Conservation (phyloP, 2,888 invertebrate species). For the Heliconius charithonia region DNA sequence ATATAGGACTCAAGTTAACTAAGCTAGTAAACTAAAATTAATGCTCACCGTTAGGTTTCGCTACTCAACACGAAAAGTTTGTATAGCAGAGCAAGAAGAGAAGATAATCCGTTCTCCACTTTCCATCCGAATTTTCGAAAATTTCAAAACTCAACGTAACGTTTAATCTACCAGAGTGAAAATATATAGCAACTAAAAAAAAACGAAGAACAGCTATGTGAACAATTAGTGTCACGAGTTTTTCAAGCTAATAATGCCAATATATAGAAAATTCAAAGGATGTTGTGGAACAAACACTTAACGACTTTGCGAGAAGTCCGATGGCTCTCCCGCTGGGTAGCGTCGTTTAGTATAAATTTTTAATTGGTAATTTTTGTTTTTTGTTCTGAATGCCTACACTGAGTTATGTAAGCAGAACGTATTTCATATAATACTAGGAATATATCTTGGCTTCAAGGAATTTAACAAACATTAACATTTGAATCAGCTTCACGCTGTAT, state of each 20-base stretch:
- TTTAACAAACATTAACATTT: background rate
- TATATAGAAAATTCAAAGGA: conserved; percentile 27
- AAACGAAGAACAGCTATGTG: background rate
- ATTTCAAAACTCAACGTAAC: too few relatives aligned
- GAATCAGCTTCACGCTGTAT: too few relatives aligned
- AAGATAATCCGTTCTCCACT: too few relatives aligned
- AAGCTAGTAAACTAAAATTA: too few relatives aligned
- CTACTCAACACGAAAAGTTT: background rate
- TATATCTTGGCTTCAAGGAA: background rate
- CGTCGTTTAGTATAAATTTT: conserved; percentile 37
- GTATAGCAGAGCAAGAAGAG: too few relatives aligned
- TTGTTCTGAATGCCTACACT: conserved; percentile 22
- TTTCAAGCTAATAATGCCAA: conserved; percentile 28
- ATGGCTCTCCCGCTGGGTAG: conserved; percentile 38
- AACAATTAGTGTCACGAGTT: conserved; percentile 1
- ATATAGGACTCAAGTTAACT: too few relatives aligned
- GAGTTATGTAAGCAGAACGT: conserved; percentile 1
- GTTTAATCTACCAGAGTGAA: too few relatives aligned
- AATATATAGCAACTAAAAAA: background rate
- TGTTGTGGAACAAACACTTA: conserved; percentile 21
- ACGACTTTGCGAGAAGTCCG: conserved; percentile 20
- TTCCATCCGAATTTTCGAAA: too few relatives aligned
- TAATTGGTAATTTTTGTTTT: conserved; percentile 39
- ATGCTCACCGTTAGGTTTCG: background rate
- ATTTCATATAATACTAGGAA: conserved; percentile 4